phyloP scores from a whole-genome alignment of 2,888 invertebrate genomes.

The Cepaea hortensis region DNA sequence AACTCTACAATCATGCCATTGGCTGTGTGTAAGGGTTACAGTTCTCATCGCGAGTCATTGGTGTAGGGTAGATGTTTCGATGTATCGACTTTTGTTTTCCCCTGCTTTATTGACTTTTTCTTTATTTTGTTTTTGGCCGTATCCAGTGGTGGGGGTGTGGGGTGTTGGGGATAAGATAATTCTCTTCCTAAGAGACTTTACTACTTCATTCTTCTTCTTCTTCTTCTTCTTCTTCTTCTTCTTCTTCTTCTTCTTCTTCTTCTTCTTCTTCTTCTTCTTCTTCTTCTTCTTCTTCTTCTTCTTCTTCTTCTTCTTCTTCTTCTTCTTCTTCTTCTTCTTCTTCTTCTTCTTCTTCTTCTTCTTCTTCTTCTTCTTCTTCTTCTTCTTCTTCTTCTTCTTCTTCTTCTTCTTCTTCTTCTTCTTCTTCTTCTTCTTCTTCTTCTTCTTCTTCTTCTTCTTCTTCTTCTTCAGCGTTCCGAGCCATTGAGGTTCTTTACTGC shows the following conservation, averaged over 20 bases:
- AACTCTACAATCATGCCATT: too few species aligned
- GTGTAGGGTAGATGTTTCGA: too few species aligned
- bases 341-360: neutral
- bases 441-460: slow-evolving; percentile 12
- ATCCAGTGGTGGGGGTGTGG: too few species aligned
- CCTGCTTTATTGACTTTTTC: too few species aligned
- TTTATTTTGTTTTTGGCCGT: too few species aligned
- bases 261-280: slow-evolving; percentile 1
- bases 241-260: neutral
- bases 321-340: slow-evolving; percentile 41
- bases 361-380: slow-evolving; percentile 6
- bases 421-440: neutral
- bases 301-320: slow-evolving; percentile 43
- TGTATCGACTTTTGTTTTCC: too few species aligned
- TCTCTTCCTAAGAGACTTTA: neutral
- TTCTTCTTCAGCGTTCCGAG: too few species aligned
- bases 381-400: slow-evolving; percentile 5
- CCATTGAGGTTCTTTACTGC: too few species aligned
- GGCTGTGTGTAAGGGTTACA: too few species aligned
- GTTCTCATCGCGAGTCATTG: too few species aligned
- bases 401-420: slow-evolving; percentile 4
- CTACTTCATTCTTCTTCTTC: slow-evolving; percentile 2
- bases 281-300: slow-evolving; percentile 35
- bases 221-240: neutral
- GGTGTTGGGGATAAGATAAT: too few species aligned